Percentiles rank a stretch among this genome's conserved stretches.
phyloP scores from a whole-genome alignment of 2,113 vertebrate species.

The Mobula birostris region DNA sequence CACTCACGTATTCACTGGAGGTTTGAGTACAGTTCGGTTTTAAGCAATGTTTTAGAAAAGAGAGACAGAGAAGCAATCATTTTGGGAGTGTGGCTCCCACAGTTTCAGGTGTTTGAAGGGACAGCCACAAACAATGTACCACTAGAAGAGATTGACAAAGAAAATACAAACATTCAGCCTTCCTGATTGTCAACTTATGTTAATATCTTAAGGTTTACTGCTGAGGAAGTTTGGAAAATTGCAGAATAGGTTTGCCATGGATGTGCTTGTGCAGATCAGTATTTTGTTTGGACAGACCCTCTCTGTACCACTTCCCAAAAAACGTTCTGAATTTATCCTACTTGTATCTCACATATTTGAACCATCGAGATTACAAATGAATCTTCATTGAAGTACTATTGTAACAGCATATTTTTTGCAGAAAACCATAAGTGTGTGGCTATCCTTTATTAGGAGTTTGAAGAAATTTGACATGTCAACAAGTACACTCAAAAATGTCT shows the following conservation, averaged over 20 bases:
- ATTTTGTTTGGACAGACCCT: background rate
- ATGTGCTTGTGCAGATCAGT: background rate
- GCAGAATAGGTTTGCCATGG: background rate
- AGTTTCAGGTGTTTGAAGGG: background rate
- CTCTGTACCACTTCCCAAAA: background rate
- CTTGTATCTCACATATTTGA: background rate
- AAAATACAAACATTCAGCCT: background rate
- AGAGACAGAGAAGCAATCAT: too few relatives aligned
- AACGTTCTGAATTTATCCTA: background rate
- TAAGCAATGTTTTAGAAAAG: background rate
- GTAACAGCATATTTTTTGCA: background rate
- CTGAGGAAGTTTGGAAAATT: background rate
- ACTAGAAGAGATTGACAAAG: background rate
- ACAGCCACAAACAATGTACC: background rate
- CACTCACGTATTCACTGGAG: background rate
- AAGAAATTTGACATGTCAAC: too few relatives aligned
- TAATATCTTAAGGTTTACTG: background rate
- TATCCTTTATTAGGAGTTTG: too few relatives aligned
- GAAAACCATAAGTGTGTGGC: background rate
- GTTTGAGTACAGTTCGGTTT: background rate
- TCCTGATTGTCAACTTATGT: background rate
- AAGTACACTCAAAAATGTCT: too few relatives aligned
- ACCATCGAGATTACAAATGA: background rate
- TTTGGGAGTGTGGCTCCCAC: background rate
- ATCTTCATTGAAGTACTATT: background rate